Percentiles rank a stretch among this genome's conserved stretches.
Conservation (phyloP, 2,113 vertebrate genomes). For the Struthidea cinerea region DNA sequence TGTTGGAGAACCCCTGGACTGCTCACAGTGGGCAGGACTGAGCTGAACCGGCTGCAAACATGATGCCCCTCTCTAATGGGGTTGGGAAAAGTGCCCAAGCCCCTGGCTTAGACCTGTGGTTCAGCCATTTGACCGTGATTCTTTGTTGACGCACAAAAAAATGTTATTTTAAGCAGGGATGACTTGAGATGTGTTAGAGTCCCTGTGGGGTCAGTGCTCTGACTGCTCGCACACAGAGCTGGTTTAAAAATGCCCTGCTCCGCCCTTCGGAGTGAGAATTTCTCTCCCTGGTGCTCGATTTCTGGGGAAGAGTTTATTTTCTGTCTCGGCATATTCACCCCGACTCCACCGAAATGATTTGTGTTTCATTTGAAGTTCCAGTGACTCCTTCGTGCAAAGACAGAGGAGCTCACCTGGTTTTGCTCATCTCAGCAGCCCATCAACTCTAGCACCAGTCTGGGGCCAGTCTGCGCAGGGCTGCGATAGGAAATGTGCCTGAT, state of each 20-base stretch:
- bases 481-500: not conserved
- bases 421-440: not conserved
- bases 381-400: not conserved
- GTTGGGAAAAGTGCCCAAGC: not conserved
- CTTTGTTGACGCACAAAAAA: not conserved
- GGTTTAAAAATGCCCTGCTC: not conserved
- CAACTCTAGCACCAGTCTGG: not conserved
- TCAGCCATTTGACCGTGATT: not conserved
- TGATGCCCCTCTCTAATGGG: not conserved
- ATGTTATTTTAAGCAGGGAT: not conserved
- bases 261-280: not conserved
- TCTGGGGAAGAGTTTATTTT: not conserved
- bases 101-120: not conserved
- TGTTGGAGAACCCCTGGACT: fast-evolving
- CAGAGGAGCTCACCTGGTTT: not conserved
- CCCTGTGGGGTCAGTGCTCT: not conserved
- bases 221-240: not conserved
- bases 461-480: not conserved
- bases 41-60: not conserved
- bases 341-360: not conserved
- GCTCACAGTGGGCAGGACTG: not conserved
- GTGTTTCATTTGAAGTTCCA: not conserved
- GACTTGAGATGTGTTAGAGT: not conserved
- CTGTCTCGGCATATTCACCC: not conserved
- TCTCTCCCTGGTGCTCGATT: not conserved